phyloP scores from a whole-genome alignment of 1,140 invertebrate genomes.

The Bombus superbus region DNA sequence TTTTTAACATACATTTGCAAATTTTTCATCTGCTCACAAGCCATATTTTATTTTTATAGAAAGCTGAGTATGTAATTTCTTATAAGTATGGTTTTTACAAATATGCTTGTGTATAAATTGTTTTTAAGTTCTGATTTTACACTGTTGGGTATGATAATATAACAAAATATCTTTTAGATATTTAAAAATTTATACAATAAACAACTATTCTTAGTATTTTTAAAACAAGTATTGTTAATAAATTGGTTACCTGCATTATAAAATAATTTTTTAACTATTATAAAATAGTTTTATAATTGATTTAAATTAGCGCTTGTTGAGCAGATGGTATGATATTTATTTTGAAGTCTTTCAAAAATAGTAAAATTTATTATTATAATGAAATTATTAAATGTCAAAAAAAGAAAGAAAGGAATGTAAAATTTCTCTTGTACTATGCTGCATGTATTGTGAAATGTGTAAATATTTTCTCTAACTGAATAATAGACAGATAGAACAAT shows the following conservation, averaged over 20 bases:
- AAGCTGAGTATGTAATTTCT: neutral
- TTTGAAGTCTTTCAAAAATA: constrained; percentile 39
- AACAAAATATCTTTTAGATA: constrained; percentile 2
- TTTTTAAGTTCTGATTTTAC: constrained; percentile 24
- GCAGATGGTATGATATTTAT: constrained; percentile 38
- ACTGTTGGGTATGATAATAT: neutral
- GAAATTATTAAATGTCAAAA: constrained; percentile 16
- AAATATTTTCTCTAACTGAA: constrained; percentile 66
- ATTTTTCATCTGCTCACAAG: constrained; percentile 49
- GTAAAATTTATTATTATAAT: constrained; percentile 40
- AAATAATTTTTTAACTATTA: neutral
- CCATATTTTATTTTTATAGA: constrained; percentile 14
- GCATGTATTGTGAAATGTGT: constrained; percentile 54
- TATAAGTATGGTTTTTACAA: constrained; percentile 35
- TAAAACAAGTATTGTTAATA: constrained; percentile 7
- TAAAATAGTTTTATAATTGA: constrained; percentile 2
- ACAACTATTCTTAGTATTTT: neutral
- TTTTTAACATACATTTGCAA: constrained; percentile 13
- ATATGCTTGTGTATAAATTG: constrained; percentile 11
- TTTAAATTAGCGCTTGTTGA: constrained; percentile 16
- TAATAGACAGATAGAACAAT: constrained; percentile 50
- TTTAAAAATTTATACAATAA: neutral
- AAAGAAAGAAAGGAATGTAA: constrained; percentile 46
- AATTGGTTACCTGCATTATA: neutral
- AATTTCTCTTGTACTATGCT: constrained; percentile 52